These are phyloP conservation scores for Mastomys natalensis DNA, from an alignment of 2,113 vertebrate genomes.

Conservation along the genomic window DNA sequence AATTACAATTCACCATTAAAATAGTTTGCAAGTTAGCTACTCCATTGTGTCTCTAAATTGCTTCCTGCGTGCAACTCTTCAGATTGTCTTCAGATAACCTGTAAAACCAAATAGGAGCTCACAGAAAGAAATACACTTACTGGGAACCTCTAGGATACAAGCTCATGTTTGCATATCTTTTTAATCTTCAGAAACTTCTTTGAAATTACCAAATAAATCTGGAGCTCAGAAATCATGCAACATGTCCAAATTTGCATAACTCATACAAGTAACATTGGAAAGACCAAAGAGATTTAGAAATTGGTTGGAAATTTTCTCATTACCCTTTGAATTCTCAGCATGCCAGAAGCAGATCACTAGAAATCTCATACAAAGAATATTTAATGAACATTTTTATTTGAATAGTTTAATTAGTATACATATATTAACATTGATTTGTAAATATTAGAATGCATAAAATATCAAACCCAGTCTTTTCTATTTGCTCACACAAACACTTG, in stretches of 20 bases:
- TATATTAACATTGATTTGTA: not conserved
- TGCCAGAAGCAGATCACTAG: not conserved
- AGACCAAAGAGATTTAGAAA: not conserved
- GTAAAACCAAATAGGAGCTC: not conserved
- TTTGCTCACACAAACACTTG: not conserved
- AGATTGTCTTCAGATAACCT: not conserved
- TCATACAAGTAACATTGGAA: not conserved
- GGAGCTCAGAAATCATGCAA: not conserved
- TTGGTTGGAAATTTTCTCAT: not conserved
- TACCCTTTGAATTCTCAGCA: not conserved
- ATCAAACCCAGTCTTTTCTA: not conserved
- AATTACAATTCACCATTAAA: not conserved
- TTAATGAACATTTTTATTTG: not conserved
- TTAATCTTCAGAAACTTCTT: not conserved
- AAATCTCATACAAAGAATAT: not conserved
- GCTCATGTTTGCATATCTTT: not conserved
- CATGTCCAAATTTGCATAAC: not conserved
- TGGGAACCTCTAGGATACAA: not conserved
- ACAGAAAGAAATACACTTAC: not conserved
- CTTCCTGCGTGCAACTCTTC: not conserved
- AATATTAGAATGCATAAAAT: not conserved
- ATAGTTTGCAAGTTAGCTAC: not conserved
- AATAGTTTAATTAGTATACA: not conserved
- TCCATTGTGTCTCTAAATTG: not conserved
- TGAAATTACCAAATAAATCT: not conserved